Conservation (phyloP, 2,797 vertebrate genomes). For the Mionectes olivaceus region DNA sequence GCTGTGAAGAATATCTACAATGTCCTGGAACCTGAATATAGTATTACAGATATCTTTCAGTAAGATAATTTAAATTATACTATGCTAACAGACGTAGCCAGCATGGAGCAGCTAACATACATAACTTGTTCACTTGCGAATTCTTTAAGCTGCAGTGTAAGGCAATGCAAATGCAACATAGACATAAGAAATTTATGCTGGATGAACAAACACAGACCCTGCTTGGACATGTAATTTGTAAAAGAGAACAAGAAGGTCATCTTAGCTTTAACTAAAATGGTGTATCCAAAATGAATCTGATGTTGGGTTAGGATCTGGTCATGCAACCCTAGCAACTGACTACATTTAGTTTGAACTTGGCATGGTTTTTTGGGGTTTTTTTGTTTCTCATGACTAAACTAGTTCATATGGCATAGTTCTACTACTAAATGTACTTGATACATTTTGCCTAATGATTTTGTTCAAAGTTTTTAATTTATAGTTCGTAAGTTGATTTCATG, state of each 20-base stretch:
- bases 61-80: background rate
- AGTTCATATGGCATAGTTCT: background rate
- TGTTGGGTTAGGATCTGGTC: background rate
- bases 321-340: background rate
- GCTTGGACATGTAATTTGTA: background rate
- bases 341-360: background rate
- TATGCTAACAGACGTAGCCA: background rate
- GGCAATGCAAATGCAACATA: background rate
- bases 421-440: background rate
- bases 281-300: background rate
- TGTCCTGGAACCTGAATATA: background rate
- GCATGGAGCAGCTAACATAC: background rate
- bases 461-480: background rate
- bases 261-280: background rate
- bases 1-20: rapidly evolving
- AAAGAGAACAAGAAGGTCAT: background rate
- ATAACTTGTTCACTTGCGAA: background rate
- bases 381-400: background rate
- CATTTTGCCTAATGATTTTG: background rate
- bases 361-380: background rate
- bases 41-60: background rate
- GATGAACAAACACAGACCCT: background rate
- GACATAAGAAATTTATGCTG: background rate
- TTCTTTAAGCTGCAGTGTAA: background rate
- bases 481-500: background rate